Percentiles rank a stretch among this genome's conserved stretches.
Evolutionary conservation across 2,113 vertebrate genomes (phyloP).

Genomic region (Strigops habroptila): DNA sequence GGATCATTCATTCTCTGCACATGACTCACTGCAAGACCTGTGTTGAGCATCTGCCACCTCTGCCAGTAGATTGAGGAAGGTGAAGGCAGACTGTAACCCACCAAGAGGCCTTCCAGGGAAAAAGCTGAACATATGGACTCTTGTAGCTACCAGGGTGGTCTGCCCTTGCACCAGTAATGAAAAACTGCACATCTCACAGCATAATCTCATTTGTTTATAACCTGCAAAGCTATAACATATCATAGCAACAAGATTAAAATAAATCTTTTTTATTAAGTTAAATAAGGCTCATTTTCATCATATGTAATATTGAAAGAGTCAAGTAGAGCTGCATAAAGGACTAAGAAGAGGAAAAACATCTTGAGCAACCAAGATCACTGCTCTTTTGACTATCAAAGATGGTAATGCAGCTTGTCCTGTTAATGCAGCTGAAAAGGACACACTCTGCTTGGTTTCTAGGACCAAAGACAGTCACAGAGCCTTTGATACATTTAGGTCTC

Average conservation of each 20-base stretch:
- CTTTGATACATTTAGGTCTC: neutral
- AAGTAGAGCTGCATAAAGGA: neutral
- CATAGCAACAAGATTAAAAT: neutral
- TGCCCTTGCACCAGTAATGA: neutral
- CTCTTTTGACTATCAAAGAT: neutral
- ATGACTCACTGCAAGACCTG: neutral
- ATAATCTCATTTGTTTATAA: neutral
- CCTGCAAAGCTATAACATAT: neutral
- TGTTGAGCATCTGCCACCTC: constrained; percentile 13
- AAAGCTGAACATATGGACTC: neutral
- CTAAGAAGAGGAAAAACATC: neutral
- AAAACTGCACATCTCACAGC: neutral
- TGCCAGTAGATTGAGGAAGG: neutral
- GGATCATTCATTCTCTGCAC: neutral
- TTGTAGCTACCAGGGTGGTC: neutral
- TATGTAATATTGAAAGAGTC: neutral
- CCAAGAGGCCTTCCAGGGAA: neutral
- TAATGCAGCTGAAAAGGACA: neutral
- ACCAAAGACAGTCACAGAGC: neutral
- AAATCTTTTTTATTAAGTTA: neutral
- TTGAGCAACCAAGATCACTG: neutral
- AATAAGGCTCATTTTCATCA: neutral
- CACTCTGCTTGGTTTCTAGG: neutral
- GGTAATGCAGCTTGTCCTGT: neutral
- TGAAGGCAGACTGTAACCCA: neutral